Conservation (phyloP, 2,888 invertebrate genomes). For the Eremobia ochroleuca region DNA sequence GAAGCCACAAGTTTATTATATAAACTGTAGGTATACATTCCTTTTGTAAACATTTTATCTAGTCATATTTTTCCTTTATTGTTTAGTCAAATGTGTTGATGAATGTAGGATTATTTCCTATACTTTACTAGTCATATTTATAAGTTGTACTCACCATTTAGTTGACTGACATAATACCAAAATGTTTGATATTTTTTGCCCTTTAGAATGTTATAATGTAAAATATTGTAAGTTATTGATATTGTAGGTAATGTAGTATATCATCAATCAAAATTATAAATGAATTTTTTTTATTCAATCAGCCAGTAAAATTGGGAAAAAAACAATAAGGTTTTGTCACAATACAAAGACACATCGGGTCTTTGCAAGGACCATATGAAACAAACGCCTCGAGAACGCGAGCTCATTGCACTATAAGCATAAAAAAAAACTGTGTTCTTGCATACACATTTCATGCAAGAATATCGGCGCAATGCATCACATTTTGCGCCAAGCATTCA, state of each 20-base stretch:
- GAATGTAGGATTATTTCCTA: constrained; percentile 48
- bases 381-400: neutral
- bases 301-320: neutral
- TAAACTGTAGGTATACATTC: constrained; percentile 7
- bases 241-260: constrained; percentile 18
- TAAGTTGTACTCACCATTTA: constrained; percentile 61
- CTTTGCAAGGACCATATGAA: neutral
- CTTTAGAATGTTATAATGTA: constrained; percentile 39
- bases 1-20: constrained; percentile 8
- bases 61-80: constrained; percentile 57
- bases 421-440: neutral
- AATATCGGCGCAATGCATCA: neutral
- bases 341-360: neutral
- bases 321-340: neutral
- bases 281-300: neutral
- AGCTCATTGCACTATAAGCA: constrained; percentile 1
- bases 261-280: constrained; percentile 1
- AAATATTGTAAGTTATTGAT: constrained; percentile 23
- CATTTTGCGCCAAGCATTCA: neutral
- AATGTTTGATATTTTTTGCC: constrained; percentile 56
- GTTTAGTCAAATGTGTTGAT: constrained; percentile 45
- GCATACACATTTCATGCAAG: neutral
- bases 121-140: constrained; percentile 54
- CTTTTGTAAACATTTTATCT: constrained; percentile 51
- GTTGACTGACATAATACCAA: constrained; percentile 57